Evolutionary conservation across 2,113 vertebrate species (phyloP), one percentile per base, ranked within the genome.

Genomic region (Podocnemis expansa): DNA sequence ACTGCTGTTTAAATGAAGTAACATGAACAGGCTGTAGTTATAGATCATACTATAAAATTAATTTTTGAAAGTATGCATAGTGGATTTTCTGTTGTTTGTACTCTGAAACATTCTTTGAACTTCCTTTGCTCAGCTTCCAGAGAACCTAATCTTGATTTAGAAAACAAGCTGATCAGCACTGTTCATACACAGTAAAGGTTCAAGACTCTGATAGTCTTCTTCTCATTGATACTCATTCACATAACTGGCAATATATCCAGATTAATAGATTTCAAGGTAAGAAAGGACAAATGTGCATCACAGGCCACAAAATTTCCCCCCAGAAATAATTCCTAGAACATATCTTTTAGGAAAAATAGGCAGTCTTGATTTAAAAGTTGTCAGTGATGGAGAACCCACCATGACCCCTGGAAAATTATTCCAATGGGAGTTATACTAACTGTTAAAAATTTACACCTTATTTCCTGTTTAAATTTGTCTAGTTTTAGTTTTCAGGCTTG

Each of bases 31-130:
- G 93, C 78, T 93, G 84, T 84, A 95, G 31, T 96, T 94, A 93
- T 96, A 96, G 95, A 96, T 51, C 49, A 96, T 49, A 93, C 90
- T 91, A 16, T 97, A 96, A 96, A 97, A 96, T 96, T 97, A 96
- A 96, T 97, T 95, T 95, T 89, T 95, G 94, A 70, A 93, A 96
- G 92, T 97, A 94, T 94, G 97, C 84, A 67, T 93, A 41, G 38
- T 10, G n/a, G n/a, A 43, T 73, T 73, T 73, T 73, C 70, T 73
- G 22, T 17, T 73, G 38, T 41, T 43, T 41, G 3, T 25, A 73
- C 21, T 41, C 70, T 2, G 2, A 10, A 4, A 17, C 25, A 19
- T 47, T 5, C 6, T 92, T 84, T 88, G 38, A 70, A 10, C 82
- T 95, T 88, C 67, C 93, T 49, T 11, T 92, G 82, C 12, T 38